Base-by-base conservation (phyloP, 2,797 vertebrate species). In the Notoglanidium macrostoma region DNA sequence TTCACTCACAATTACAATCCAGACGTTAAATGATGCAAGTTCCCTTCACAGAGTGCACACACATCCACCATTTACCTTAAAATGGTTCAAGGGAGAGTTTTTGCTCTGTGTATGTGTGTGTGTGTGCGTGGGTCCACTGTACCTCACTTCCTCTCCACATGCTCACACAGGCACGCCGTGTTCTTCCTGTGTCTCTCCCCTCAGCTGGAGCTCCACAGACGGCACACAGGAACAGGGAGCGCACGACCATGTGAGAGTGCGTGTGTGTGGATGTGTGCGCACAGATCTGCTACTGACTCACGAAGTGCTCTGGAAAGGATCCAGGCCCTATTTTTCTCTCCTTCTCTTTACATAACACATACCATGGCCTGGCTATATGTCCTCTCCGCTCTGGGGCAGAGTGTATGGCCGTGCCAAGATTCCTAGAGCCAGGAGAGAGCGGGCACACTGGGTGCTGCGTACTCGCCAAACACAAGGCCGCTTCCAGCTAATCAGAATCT, bases 241-340 rank as follows among this genome's bases (percentile, higher is more conserved):
- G 49, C 76, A 81, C 79, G 26, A 55, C 63, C 73, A 17, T 81
- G 67, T 88, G 49, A 70, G 32, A 29, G 80, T 8, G 49, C 5
- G 49, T 49, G 49, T 49, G 49, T 72, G 74, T 59, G 83, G 49
- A 83, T 79, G 73, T 85, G 86, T 76, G 81, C n/a, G 55, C 59
- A 92, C 91, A 88, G 76, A 57, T 73, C 91, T 91, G 91, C 92
- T 88, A 90, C 94, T 95, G 95, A 95, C 93, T 96, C 95, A 94
- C 87, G 89, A 91, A 91, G 92, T 89, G 94, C 91, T 88, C 92
- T 95, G 96, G 95, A 94, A 94, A 90, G 70, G 35, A 55, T 93
- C 95, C 95, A 96, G 91, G 91, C 92, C 92, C 94, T 95, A 94
- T 96, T 95, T 90, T 95, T 94, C 94, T 95, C 93, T 85, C 85